Evolutionary conservation across 1,140 invertebrate genomes (phyloP).

Genomic region (Physella acuta): DNA sequence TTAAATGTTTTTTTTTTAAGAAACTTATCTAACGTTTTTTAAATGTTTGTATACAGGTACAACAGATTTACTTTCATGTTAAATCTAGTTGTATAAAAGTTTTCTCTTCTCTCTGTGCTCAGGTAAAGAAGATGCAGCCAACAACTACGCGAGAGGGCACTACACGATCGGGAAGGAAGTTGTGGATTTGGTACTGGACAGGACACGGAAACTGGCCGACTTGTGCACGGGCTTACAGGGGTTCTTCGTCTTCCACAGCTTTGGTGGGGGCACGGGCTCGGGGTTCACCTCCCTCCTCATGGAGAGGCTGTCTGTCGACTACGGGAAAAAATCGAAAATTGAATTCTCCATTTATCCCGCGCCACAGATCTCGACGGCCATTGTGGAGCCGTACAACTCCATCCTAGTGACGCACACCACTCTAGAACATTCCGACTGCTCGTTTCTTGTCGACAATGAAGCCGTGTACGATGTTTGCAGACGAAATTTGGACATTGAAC

Average conservation of each 20-base stretch:
- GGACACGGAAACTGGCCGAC: conserved; percentile 77
- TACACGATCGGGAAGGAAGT: conserved; percentile 67
- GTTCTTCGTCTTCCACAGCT: too few relatives aligned
- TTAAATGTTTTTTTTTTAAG: too few relatives aligned
- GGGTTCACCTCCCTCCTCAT: conserved; percentile 83
- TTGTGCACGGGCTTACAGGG: conserved; percentile 83
- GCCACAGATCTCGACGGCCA: conserved; percentile 63
- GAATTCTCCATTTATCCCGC: conserved; percentile 60
- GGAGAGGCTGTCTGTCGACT: conserved; percentile 63
- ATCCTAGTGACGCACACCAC: conserved; percentile 60
- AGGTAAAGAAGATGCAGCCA: conserved; percentile 13
- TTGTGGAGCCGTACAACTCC: conserved; percentile 60
- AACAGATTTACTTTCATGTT: too few relatives aligned
- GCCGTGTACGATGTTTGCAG: conserved; percentile 90
- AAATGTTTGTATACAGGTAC: too few relatives aligned
- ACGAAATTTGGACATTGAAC: conserved; percentile 81
- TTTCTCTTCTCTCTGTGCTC: background rate
- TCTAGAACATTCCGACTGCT: conserved; percentile 59
- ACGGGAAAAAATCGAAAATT: conserved; percentile 77
- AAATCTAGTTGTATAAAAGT: too few relatives aligned
- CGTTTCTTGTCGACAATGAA: conserved; percentile 76
- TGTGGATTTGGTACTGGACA: conserved; percentile 69
- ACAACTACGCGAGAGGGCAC: conserved; percentile 27
- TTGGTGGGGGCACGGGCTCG: conserved; percentile 84
- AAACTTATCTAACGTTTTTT: too few relatives aligned